A percentile compares a stretch with the other conserved stretches of the same genome.
phyloP scores from a whole-genome alignment of 2,113 vertebrate species.

The Colossoma macropomum region DNA sequence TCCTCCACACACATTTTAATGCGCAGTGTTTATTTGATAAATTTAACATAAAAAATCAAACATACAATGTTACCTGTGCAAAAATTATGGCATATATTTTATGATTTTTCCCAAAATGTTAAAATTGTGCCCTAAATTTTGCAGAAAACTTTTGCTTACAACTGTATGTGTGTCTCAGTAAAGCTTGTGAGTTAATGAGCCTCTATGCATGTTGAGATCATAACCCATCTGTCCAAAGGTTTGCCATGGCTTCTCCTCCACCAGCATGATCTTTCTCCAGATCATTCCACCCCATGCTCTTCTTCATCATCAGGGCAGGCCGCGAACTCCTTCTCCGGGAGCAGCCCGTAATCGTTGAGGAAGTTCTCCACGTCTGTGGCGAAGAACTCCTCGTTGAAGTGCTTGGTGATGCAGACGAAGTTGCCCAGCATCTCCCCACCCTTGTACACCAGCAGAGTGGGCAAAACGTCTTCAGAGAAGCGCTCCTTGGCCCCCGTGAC shows the following conservation, averaged over 20 bases:
- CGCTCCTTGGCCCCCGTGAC: constrained; percentile 88
- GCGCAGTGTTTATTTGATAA: too few species aligned
- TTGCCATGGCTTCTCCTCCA: not conserved
- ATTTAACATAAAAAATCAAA: too few species aligned
- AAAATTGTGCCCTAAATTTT: too few species aligned
- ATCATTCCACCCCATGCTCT: constrained; percentile 79
- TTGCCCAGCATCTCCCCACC: constrained; percentile 94
- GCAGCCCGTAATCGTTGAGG: constrained; percentile 93
- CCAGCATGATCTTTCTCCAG: not conserved
- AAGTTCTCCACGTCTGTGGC: constrained; percentile 92
- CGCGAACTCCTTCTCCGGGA: constrained; percentile 87
- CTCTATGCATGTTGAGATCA: not conserved
- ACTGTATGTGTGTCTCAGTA: not conserved
- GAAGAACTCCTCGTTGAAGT: constrained; percentile 91
- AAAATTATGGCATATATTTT: too few species aligned
- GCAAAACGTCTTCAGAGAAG: constrained; percentile 89
- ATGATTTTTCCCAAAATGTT: too few species aligned
- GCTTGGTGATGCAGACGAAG: constrained; percentile 88
- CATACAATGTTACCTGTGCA: too few species aligned
- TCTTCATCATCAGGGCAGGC: constrained; percentile 73
- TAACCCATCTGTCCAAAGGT: not conserved
- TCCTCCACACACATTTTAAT: too few species aligned
- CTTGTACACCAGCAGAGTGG: constrained; percentile 92
- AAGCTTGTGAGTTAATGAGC: constrained; percentile 20
- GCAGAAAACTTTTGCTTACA: too few species aligned